Evolutionary conservation across 2,797 vertebrate species (phyloP), one percentile per base, ranked within the genome.

Genomic region (Taeniopygia guttata): DNA sequence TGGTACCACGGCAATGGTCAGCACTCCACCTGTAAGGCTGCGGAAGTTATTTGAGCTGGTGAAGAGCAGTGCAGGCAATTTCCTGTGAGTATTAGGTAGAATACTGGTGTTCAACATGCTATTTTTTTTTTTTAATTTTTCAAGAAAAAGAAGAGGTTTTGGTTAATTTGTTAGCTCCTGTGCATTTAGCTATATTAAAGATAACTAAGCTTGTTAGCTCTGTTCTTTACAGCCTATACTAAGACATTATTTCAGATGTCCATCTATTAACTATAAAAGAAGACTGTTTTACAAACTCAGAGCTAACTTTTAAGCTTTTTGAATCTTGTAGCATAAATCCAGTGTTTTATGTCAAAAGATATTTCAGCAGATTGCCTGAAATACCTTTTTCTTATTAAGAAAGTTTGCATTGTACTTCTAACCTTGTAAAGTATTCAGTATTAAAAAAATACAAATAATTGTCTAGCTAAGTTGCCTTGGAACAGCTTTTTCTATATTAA

Each of bases 51-150:
- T 43, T 14, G 9, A 5, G 1, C 13, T 42, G 20, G 2, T 54
- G 13, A 21, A 56, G 42, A 49, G 9, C 13, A 21, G 2, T 34
- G 29, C 5, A 80, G 7, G 4, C 59, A 30, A 13, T 55, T 85
- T 82, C 11, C 3, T 58, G 21, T 34, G 26, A 72, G 5, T 27
- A 17, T 20, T 42, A 15, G 8, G 14, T 30, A 40, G 48, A 73
- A 43, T 22, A n/a, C 9, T 38, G 8, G 13, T 25, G 13, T 20
- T 48, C 30, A 54, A 14, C 1, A 2, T 3, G 1, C 1, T 20
- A 7, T 4, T 58, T 62, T 64, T 4, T 58, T 62, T 64, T 78
- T 34, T 5, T 4, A 70, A 48, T 2, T 43, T 83, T 32, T 23
- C 3, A 9, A 43, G 75, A 52, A 26, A 22, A 26, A 5, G 6